Conservation (phyloP, 2,113 vertebrate species). For the Ptilonorhynchus violaceus region DNA sequence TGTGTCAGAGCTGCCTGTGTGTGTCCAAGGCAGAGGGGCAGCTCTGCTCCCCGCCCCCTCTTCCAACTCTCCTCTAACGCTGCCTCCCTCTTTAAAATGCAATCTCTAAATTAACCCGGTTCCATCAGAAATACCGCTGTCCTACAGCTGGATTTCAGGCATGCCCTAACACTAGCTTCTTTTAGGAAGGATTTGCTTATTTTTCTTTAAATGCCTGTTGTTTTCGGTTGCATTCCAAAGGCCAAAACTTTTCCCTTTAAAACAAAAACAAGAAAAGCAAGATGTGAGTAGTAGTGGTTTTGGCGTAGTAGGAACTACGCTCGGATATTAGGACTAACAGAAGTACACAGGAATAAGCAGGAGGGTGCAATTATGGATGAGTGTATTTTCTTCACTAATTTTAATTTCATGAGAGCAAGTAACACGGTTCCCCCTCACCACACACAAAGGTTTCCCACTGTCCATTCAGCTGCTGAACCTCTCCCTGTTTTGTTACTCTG, state of each 20-base stretch:
- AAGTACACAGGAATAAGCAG: neutral
- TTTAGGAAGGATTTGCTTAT: neutral
- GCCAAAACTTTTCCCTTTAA: neutral
- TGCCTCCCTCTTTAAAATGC: neutral
- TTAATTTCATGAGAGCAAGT: slow-evolving; percentile 15
- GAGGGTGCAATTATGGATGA: neutral
- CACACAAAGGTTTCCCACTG: slow-evolving; percentile 11
- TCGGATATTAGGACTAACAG: neutral
- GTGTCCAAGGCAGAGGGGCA: slow-evolving; percentile 9
- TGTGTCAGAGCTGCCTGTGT: neutral
- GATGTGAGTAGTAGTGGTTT: neutral
- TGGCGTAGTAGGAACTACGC: neutral
- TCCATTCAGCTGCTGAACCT: neutral
- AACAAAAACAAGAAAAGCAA: neutral
- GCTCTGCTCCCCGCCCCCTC: neutral
- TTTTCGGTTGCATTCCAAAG: neutral
- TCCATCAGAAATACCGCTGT: neutral
- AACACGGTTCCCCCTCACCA: neutral
- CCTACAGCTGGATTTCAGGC: neutral
- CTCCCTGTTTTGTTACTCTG: neutral
- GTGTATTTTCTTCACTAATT: slow-evolving; percentile 8
- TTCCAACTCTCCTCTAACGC: neutral
- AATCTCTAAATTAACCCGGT: neutral
- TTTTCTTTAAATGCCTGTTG: neutral
- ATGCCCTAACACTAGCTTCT: neutral